phyloP scores from a whole-genome alignment of 2,797 vertebrate species.

The Pyrocephalus nanus region DNA sequence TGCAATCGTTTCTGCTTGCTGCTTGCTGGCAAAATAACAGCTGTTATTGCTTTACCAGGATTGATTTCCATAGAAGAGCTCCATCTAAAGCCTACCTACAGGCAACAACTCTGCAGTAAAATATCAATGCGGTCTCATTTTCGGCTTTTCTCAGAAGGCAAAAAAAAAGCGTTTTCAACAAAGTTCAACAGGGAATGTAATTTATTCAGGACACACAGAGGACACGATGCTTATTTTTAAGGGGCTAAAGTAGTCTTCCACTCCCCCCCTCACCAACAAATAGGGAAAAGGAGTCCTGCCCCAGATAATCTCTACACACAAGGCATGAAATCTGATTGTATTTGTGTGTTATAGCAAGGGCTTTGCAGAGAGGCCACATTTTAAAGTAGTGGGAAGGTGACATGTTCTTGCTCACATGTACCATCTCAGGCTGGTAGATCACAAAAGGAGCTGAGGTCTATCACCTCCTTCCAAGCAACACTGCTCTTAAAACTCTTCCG shows the following conservation, averaged over 20 bases:
- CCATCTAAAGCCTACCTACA: slow-evolving; percentile 66
- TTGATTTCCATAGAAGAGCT: slow-evolving; percentile 58
- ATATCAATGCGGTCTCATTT: slow-evolving; percentile 8
- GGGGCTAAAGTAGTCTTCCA: neutral
- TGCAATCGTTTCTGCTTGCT: slow-evolving; percentile 12
- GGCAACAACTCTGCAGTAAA: slow-evolving; percentile 62
- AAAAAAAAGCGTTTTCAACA: neutral
- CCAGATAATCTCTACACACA: neutral
- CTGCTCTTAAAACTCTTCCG: neutral
- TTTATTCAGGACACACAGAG: neutral
- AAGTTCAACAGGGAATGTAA: neutral
- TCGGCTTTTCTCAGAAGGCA: neutral
- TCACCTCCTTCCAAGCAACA: neutral
- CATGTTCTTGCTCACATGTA: neutral
- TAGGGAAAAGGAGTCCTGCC: neutral
- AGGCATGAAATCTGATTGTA: neutral
- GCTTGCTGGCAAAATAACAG: slow-evolving; percentile 43
- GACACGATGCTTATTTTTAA: neutral
- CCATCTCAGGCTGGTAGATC: neutral
- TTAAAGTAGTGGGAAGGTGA: neutral
- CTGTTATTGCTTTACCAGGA: slow-evolving; percentile 35
- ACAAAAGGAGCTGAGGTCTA: neutral
- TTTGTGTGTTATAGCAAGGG: neutral
- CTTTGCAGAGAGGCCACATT: neutral
- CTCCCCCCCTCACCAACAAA: neutral